Conservation (phyloP, 2,113 vertebrate genomes). For the Ursus arctos region DNA sequence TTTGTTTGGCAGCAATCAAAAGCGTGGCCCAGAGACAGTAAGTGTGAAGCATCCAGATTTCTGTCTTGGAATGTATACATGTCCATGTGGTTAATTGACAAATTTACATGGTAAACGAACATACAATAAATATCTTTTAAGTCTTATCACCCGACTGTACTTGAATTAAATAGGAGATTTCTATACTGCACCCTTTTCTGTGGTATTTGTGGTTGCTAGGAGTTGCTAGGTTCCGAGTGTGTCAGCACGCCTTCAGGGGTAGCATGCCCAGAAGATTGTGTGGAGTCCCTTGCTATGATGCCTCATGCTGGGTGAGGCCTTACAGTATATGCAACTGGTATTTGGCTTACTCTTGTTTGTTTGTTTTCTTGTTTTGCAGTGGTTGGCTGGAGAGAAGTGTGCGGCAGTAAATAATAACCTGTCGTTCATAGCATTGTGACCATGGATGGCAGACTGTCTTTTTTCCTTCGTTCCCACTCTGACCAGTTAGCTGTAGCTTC, state of each 20-base stretch:
- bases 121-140: background rate
- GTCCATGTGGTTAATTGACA: background rate
- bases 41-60: background rate
- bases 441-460: background rate
- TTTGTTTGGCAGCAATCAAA: background rate
- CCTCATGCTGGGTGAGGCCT: background rate
- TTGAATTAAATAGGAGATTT: slow-evolving; percentile 10
- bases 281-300: background rate
- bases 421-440: background rate
- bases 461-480: background rate
- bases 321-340: background rate
- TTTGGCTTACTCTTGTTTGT: background rate
- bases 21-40: background rate
- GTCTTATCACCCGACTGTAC: background rate
- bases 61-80: background rate
- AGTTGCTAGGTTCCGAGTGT: background rate
- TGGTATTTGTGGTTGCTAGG: background rate
- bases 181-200: background rate
- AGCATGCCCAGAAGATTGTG: background rate
- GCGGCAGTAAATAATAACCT: background rate
- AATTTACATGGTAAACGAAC: background rate
- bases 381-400: background rate
- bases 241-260: background rate
- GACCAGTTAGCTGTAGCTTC: background rate
- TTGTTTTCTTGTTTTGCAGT: background rate